Evolutionary conservation across 2,113 vertebrate genomes (phyloP).

Genomic region (Marmota monax): DNA sequence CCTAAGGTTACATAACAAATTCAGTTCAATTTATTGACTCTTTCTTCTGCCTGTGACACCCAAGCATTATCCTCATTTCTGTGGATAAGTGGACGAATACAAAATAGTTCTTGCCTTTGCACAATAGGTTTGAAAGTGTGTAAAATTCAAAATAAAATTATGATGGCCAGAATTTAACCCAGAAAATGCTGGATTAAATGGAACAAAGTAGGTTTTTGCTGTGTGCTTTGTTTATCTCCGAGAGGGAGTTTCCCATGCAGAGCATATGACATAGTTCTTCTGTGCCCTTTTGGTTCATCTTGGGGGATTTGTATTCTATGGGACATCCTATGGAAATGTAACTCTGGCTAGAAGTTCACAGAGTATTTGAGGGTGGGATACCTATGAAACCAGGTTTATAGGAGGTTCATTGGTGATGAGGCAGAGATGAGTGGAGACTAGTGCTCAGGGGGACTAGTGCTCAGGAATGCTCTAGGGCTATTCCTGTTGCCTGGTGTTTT

Average conservation of each 20-base stretch:
- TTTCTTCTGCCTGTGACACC: not conserved
- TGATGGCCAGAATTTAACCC: slow-evolving; percentile 23
- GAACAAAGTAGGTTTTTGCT: not conserved
- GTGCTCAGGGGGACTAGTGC: not conserved
- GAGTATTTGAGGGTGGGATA: not conserved
- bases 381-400: not conserved
- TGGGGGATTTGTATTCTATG: not conserved
- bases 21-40: slow-evolving; percentile 48
- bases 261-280: fast-evolving
- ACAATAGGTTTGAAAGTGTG: not conserved
- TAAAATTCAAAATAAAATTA: not conserved
- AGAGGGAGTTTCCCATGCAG: not conserved
- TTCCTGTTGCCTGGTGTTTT: not conserved
- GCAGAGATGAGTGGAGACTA: not conserved
- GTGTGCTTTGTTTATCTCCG: not conserved
- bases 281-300: not conserved
- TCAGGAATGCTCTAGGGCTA: not conserved
- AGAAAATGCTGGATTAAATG: not conserved
- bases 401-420: not conserved
- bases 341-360: not conserved
- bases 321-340: too few species aligned
- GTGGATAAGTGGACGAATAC: slow-evolving; percentile 17
- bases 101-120: slow-evolving; percentile 40
- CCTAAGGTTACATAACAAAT: slow-evolving; percentile 45
- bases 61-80: not conserved